Evolutionary conservation across 2,888 invertebrate genomes (phyloP), one percentile per base, ranked within the genome.

Genomic region (Dynastes grantii): DNA sequence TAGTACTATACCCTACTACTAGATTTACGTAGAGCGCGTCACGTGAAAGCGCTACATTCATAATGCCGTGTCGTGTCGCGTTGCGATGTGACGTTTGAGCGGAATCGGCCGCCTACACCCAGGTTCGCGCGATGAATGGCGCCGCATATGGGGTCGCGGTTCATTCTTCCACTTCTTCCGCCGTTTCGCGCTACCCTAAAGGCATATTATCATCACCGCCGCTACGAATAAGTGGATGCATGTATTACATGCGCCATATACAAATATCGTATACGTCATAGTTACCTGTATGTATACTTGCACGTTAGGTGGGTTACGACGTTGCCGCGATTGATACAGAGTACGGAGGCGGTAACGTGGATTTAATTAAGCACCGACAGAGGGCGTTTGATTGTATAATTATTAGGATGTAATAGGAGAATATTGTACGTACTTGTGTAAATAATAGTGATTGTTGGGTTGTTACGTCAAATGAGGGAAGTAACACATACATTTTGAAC

Each of bases 41-140:
- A 82, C 82, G 82, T 82, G 77, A 77, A 77, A 55, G 79, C 61
- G 58, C 70, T 77, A 80, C 82, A 82, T 82, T 82, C 82, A 82
- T 82, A 81, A 81, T 79, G 80, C 65, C 61, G 61, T 63, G 45
- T 75, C 27, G 55, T 32, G 40, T 49, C n/a, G 51, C 27, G 29
- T 68, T 9, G 51, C 55, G 13, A 55, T 71, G 71, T 29, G 40
- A 53, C 65, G 77, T 80, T 79, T 79, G 80, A 81, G 79, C 79
- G 80, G 76, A 67, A 80, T 78, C 45, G 67, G 37, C 53, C 55
- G 71, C 32, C 37, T 71, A 29, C 71, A 71, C 55, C 32, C 32
- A 32, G 53, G 55, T 71, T 71, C 65, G 37, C 13, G 22, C 55
- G 13, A 22, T 55, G 55, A 55, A 55, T 55, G 55, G 55, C 22